These are phyloP conservation scores for Pristionchus maxplancki DNA, from an alignment of 2,888 invertebrate species.

Conservation along the genomic window DNA sequence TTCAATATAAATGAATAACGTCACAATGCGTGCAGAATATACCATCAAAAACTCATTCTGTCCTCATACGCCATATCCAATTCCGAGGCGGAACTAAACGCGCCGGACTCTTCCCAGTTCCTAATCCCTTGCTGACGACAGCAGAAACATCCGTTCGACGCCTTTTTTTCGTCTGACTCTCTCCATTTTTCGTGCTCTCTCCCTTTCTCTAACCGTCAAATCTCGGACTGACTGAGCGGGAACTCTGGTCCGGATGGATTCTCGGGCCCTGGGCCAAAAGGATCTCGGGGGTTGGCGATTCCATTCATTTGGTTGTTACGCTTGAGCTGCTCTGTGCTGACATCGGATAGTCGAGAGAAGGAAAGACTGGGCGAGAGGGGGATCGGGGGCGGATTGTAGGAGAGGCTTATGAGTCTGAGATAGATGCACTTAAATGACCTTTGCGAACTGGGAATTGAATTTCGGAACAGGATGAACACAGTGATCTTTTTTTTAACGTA, in stretches of 20 bases:
- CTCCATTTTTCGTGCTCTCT: background rate
- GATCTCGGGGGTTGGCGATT: background rate
- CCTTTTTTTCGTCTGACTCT: background rate
- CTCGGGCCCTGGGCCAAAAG: background rate
- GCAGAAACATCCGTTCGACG: background rate
- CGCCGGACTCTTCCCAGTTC: too few species aligned
- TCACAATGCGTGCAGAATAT: too few species aligned
- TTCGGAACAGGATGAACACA: too few species aligned
- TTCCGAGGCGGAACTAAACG: too few species aligned
- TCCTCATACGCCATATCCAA: too few species aligned
- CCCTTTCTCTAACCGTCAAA: background rate
- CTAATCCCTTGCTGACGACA: background rate
- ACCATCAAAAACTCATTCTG: too few species aligned
- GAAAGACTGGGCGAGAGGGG: slow-evolving; percentile 18
- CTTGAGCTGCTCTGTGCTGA: background rate
- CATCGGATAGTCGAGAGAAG: background rate
- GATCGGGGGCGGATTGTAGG: background rate
- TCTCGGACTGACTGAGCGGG: background rate
- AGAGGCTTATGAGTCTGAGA: background rate
- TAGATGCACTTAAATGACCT: background rate
- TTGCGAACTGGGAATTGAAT: too few species aligned
- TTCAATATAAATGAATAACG: too few species aligned
- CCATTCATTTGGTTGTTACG: slow-evolving; percentile 42
- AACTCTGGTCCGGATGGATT: background rate
- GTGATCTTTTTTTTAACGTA: too few species aligned